These are phyloP conservation scores for Pipistrellus kuhlii DNA, from an alignment of 2,797 vertebrate genomes.

Conservation along the genomic window DNA sequence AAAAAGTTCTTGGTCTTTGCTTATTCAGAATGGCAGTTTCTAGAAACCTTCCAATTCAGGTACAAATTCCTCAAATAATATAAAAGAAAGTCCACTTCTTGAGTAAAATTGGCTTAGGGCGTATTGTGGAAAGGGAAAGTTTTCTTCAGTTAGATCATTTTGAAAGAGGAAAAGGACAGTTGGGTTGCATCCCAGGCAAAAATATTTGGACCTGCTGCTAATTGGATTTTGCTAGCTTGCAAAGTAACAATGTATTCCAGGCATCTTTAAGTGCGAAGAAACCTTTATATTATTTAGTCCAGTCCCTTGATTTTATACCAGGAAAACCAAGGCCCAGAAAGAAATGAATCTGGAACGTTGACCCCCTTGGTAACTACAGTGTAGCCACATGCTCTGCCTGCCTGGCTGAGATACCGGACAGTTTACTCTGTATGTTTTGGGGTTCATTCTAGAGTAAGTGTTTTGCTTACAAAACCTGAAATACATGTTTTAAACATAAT, in stretches of 20 bases:
- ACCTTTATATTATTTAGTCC: not conserved
- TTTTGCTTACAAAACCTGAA: constrained; percentile 26
- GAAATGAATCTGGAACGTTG: not conserved
- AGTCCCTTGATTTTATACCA: constrained; percentile 5
- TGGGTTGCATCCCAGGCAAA: not conserved
- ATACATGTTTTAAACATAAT: constrained; percentile 3
- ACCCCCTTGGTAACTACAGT: not conserved
- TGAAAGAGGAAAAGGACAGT: not conserved
- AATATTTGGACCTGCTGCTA: not conserved
- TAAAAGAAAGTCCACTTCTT: not conserved
- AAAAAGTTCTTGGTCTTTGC: not conserved
- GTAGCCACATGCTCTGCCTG: not conserved
- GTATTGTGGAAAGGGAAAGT: not conserved
- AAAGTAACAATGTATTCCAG: not conserved
- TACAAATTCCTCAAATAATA: not conserved
- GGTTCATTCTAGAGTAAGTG: not conserved
- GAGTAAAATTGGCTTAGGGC: not conserved
- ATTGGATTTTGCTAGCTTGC: not conserved
- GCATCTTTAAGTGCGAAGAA: not conserved
- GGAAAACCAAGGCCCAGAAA: not conserved
- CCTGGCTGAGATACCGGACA: not conserved
- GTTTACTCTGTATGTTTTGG: not conserved
- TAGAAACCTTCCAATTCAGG: not conserved
- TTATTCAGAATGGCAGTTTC: constrained; percentile 13
- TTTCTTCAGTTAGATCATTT: constrained; percentile 5